phyloP scores from a whole-genome alignment of 2,113 vertebrate genomes.

The Petaurus breviceps region DNA sequence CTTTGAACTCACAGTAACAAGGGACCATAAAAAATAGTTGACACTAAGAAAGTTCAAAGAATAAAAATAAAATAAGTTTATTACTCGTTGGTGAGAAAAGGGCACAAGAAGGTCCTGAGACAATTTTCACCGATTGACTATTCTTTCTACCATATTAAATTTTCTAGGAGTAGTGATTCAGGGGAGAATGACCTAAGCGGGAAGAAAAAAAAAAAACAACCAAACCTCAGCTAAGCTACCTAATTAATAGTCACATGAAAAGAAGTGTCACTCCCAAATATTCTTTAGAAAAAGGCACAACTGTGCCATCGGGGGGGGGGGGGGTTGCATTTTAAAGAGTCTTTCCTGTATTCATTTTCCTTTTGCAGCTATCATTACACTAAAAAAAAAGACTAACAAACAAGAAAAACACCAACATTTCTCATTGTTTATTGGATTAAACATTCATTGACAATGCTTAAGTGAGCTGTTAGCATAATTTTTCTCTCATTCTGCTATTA shows the following conservation, averaged over 20 bases:
- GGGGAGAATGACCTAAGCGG: no score
- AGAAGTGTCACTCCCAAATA: constrained; percentile 38
- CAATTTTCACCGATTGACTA: constrained; percentile 1
- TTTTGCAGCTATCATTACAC: constrained; percentile 38
- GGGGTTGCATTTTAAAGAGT: constrained; percentile 44
- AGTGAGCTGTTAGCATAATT: constrained; percentile 42
- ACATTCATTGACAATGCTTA: constrained; percentile 48
- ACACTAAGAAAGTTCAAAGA: background rate
- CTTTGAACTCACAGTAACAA: background rate
- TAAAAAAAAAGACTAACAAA: background rate
- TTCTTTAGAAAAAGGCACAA: constrained; percentile 50
- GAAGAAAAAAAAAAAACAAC: no score
- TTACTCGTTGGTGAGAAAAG: constrained; percentile 8
- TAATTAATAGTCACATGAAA: constrained; percentile 21
- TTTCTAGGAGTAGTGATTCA: no score
- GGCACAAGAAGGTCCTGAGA: background rate
- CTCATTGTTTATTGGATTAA: constrained; percentile 29
- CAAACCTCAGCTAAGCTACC: background rate
- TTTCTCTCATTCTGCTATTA: background rate
- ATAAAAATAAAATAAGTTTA: background rate
- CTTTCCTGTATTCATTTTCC: background rate
- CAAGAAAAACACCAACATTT: constrained; percentile 40
- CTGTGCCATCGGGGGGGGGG: constrained; percentile 36
- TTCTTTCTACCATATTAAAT: background rate
- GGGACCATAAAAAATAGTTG: background rate